Base-by-base conservation (phyloP, 37 sponge, comb jelly and placozoan species). In the Beroe forskalii region DNA sequence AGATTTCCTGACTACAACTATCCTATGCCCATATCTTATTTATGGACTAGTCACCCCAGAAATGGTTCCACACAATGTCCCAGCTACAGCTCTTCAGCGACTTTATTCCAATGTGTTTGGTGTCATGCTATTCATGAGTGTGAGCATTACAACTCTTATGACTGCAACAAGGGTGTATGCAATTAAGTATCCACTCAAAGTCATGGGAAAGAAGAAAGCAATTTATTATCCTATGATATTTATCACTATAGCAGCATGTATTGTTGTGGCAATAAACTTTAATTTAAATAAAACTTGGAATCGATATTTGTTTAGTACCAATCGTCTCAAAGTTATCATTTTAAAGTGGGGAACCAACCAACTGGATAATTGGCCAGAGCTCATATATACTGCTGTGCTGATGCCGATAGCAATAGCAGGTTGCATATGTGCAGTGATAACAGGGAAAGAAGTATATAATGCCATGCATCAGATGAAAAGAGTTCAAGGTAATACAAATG, bases 1-100 rank as follows among this genome's bases (percentile, higher is more conserved):
- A 72, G 75, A 72, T 39, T 72, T 72, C 75, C 39, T 72, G 20
- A 72, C 75, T 22, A 72, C 75, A 35, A 72, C 75, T 22, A 30
- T 23, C 9, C 39, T 72, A 22, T 30, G 23, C 33, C 75, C 75
- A 6, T 72, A 72, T 30, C 37, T 72, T 6, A 20, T 30, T 12
- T 72, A 72, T 20, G 75, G 75, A 27, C 39, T 72, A 6, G 9
- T 72, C 32, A 72, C 39, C 19, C 75, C 75, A 37, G 39, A 23
- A 35, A 20, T 72, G 20, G 39, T 72, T 6, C 75, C 75, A 3
- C 75, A 72, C 39, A 35, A 38, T 17, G 75, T 37, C 28, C 75
- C 75, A 19, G 75, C 75, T 20, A 32, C 39, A 19, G 1, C 35
- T 35, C 19, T 36, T 8, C 75, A 72, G 39, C 33, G 75, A 32